phyloP scores from a whole-genome alignment of 1,140 invertebrate genomes.

The Prorops nasuta region DNA sequence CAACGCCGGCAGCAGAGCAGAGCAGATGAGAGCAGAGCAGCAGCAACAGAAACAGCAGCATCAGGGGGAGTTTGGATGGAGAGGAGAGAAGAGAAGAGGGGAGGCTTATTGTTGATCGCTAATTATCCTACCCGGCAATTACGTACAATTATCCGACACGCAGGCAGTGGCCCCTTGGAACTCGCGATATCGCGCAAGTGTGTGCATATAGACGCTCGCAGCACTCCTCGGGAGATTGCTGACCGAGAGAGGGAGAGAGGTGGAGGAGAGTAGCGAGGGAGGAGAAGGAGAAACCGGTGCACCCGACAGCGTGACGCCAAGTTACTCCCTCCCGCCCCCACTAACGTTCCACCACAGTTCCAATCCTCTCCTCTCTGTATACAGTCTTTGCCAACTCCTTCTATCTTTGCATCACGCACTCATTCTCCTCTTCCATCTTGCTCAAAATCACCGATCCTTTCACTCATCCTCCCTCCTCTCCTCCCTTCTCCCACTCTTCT shows the following conservation, averaged over 20 bases:
- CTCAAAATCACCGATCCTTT: constrained; percentile 3
- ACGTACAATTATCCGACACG: constrained; percentile 51
- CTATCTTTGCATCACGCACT: constrained; percentile 27
- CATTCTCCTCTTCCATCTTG: constrained; percentile 4
- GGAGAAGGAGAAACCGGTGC: constrained; percentile 53
- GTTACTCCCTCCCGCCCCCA: no score
- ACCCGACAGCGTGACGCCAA: constrained; percentile 54
- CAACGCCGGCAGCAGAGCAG: no score
- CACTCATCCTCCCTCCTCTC: constrained; percentile 11
- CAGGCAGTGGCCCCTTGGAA: constrained; percentile 31
- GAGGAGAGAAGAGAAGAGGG: constrained; percentile 3
- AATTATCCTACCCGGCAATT: constrained; percentile 51
- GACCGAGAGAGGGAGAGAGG: constrained; percentile 12
- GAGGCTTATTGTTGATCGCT: constrained; percentile 53
- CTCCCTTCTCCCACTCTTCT: constrained; percentile 7
- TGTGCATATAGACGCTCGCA: constrained; percentile 13
- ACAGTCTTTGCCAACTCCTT: no score
- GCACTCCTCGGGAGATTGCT: constrained; percentile 1
- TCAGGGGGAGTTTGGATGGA: no score
- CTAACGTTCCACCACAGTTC: no score
- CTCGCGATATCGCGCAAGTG: constrained; percentile 26
- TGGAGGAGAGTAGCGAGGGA: constrained; percentile 29
- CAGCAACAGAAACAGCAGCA: neutral
- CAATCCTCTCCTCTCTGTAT: constrained; percentile 33
- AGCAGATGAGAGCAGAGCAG: no score